Evolutionary conservation across 2,113 vertebrate species (phyloP), one percentile per base, ranked within the genome.

Genomic region (Cebidichthys violaceus): DNA sequence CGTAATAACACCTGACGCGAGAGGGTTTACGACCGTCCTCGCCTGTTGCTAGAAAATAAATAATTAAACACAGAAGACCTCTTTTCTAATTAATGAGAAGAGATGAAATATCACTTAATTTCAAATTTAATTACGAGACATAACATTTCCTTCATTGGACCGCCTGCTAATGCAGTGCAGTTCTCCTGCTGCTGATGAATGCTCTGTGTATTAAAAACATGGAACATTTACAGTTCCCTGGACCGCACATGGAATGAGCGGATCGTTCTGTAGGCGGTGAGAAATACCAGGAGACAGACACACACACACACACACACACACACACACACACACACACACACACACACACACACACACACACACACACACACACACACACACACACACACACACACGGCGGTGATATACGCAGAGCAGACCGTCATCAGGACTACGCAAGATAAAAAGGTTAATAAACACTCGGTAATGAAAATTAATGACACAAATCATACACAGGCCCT

Each of bases 21-120:
- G 70, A 70, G 76, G 86, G 86, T 89, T 89, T 86, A 86, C 2
- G 61, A 60, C 43, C 77, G 85, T 88, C 86, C 85, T 91, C 80
- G 82, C 70, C 64, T 79, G 83, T 81, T 77, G 76, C 82, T 14
- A 33, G 47, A 92, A 92, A 92, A 95, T 88, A 91, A 90, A 93
- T 92, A 89, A 94, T 84, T 86, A 89, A 89, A 88, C 82, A 41
- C 83, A 50, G 83, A 90, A 86, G 90, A 85, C 87, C 86, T 89
- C 82, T 91, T 92, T 92, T 94, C 90, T 93, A 93, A 95, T 95
- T 95, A 95, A 95, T 90, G 90, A 91, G 91, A 92, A 82, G 89
- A 90, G 87, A 95, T 94, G 94, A 95, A 95, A 94, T 94, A 95
- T 94, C 94, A 95, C 93, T 95, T 95, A 94, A 95, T 95, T 95